phyloP scores from a whole-genome alignment of 2,797 vertebrate genomes.

The Gallinago nigripennis region DNA sequence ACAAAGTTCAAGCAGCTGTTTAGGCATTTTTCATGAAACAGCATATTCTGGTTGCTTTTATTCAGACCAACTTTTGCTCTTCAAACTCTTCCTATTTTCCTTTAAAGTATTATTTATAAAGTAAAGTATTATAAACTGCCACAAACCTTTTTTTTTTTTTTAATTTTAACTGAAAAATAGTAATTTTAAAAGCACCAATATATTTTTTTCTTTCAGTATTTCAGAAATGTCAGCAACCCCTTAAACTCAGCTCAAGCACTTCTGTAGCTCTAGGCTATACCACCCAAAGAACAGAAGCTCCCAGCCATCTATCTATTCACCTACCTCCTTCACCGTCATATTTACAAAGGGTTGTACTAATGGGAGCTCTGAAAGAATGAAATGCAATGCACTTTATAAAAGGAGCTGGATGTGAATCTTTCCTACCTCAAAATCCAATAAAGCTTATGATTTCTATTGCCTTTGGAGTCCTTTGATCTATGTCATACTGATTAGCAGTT shows the following conservation, averaged over 20 bases:
- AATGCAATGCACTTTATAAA: constrained; percentile 39
- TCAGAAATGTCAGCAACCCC: constrained; percentile 11
- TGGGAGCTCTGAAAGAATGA: neutral
- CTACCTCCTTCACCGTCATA: neutral
- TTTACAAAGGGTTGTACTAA: neutral
- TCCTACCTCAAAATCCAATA: constrained; percentile 59
- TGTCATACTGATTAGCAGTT: constrained; percentile 29
- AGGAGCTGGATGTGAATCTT: neutral
- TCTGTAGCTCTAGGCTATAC: neutral
- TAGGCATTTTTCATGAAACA: neutral
- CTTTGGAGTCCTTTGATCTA: constrained; percentile 46
- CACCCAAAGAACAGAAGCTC: constrained; percentile 13
- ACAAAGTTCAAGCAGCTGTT: constrained; percentile 8
- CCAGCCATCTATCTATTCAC: neutral
- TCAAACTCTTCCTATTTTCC: neutral
- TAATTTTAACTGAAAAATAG: constrained; percentile 1
- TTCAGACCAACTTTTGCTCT: neutral
- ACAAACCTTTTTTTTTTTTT: neutral
- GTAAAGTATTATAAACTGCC: too few species aligned
- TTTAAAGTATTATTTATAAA: constrained; percentile 9
- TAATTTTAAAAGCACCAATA: neutral
- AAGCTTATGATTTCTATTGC: constrained; percentile 52
- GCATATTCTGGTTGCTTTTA: constrained; percentile 7
- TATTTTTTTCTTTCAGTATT: neutral
- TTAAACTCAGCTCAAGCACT: neutral